Evolutionary conservation across 2,888 invertebrate species (phyloP), one percentile per base, ranked within the genome.

Genomic region (Augochlorella aurata): DNA sequence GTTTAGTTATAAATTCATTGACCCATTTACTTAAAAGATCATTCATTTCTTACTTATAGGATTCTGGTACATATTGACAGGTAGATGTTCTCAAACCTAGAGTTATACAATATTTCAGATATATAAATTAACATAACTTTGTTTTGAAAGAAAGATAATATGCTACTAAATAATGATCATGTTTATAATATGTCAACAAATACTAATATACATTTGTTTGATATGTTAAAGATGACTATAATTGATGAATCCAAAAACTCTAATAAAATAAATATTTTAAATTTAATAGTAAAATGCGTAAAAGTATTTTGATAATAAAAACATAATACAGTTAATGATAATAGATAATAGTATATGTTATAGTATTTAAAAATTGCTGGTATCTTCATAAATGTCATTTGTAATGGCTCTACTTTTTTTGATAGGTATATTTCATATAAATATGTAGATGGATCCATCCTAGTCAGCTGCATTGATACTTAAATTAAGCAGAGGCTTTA

Each of bases 1-100:
- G 8, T 63, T 79, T 61, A 58, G 67, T 50, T 38, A 38, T 21
- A 69, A 68, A 61, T 73, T 74, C 9, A 66, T 58, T 77, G 24
- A 49, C 67, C 73, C 70, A 58, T 68, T 77, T 76, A 84, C 81
- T 87, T 81, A 84, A 82, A 79, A 74, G 70, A 78, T 79, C 45
- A 75, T 91, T 89, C 88, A 86, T 91, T 90, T 90, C 89, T 90
- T 91, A 89, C 88, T 92, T 91, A 86, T 92, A 92, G 92, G 92
- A 85, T 86, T 91, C 88, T 92, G 89, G 89, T 90, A 90, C 91
- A 91, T 86, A 90, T 90, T 88, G 91, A 92, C 87, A 91, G 91
- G 91, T 91, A 90, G 89, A 85, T 88, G 77, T 74, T 82, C 65
- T 68, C 24, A 58, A 67, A 71, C 77, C 76, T 74, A 67, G 47